phyloP scores from a whole-genome alignment of 2,113 vertebrate genomes.

The Elanoides forficatus region DNA sequence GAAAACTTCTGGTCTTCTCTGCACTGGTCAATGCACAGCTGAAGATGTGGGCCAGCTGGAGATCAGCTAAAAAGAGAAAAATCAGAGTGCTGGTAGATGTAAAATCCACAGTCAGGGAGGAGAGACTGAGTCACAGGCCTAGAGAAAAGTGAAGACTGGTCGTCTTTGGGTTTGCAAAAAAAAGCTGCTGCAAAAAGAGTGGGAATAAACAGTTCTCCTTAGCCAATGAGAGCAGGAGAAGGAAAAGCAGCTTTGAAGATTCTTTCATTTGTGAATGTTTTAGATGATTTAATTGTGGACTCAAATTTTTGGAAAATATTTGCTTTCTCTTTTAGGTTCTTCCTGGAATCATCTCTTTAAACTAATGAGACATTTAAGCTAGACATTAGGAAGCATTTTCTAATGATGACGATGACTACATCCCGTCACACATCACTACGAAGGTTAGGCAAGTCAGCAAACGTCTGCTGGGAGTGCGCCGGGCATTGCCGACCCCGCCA shows the following conservation, averaged over 20 bases:
- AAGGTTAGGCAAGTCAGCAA: not conserved
- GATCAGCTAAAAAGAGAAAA: not conserved
- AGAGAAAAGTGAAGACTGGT: not conserved
- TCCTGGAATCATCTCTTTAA: not conserved
- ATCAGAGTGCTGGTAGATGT: not conserved
- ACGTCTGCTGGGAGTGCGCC: not conserved
- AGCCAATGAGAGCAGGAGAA: not conserved
- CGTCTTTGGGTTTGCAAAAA: not conserved
- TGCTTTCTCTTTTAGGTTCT: not conserved
- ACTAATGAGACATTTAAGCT: slow-evolving; percentile 16
- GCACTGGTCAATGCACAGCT: not conserved
- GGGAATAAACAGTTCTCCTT: not conserved
- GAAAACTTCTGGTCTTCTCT: not conserved
- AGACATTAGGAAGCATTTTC: not conserved
- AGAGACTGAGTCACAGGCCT: not conserved
- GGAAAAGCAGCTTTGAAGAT: not conserved
- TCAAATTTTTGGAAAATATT: not conserved
- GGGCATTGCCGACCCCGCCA: not conserved
- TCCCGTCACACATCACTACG: not conserved
- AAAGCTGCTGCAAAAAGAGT: not conserved
- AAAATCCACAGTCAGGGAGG: not conserved
- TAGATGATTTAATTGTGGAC: not conserved
- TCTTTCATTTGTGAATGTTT: not conserved
- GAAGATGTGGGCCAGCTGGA: not conserved
- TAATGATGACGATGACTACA: not conserved